Evolutionary conservation across 2,113 vertebrate genomes (phyloP).

Genomic region (Pelvicachromis taeniatus): DNA sequence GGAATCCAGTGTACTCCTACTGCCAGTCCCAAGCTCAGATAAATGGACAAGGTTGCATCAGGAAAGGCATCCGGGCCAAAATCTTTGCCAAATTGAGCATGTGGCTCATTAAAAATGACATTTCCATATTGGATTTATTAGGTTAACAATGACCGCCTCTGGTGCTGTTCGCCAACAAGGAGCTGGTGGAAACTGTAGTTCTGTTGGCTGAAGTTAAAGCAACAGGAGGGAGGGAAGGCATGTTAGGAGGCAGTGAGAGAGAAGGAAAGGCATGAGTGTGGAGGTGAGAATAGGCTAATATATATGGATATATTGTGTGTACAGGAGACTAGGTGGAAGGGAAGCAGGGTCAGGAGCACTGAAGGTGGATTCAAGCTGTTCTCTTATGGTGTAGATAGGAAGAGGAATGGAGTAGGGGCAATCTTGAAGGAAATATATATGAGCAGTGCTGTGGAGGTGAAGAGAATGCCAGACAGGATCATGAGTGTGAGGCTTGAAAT

Average conservation of each 20-base stretch:
- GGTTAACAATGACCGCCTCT: neutral
- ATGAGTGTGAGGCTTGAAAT: neutral
- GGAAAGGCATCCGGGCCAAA: neutral
- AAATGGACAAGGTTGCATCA: neutral
- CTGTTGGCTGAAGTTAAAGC: neutral
- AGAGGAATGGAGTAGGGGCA: neutral
- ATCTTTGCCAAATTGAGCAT: neutral
- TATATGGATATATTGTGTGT: neutral
- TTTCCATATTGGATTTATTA: neutral
- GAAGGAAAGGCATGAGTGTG: neutral
- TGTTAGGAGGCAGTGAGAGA: neutral
- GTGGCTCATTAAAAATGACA: neutral
- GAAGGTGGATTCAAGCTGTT: neutral
- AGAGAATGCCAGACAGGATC: neutral
- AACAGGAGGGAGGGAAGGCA: neutral
- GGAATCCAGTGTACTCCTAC: neutral
- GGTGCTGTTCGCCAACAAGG: neutral
- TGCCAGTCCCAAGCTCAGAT: neutral
- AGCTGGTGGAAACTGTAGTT: neutral
- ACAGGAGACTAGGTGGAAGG: neutral
- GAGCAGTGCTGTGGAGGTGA: neutral
- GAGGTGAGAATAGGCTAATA: neutral
- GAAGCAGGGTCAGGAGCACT: neutral
- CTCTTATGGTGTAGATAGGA: neutral
- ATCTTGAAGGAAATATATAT: neutral